Evolutionary conservation across 2,797 vertebrate genomes (phyloP).

Genomic region (Anguilla megastoma): DNA sequence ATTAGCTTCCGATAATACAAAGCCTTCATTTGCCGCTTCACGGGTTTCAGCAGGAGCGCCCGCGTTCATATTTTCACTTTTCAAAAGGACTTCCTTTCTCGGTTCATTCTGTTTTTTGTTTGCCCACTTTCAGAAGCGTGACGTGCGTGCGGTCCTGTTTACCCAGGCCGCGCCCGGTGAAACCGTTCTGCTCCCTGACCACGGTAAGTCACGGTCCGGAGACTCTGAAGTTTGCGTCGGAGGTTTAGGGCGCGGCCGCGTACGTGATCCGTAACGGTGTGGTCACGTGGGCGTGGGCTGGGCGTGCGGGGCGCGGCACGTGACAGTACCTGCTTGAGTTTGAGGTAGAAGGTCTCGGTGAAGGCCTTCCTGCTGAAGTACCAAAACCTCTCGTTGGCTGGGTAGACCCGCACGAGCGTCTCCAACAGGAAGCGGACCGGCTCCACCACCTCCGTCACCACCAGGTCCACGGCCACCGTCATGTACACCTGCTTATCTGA

Average conservation of each 20-base stretch:
- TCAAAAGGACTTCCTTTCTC: conserved; percentile 46
- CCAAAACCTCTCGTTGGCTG: conserved; percentile 95
- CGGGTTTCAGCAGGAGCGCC: conserved; percentile 56
- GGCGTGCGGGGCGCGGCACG: neutral
- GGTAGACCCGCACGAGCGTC: conserved; percentile 87
- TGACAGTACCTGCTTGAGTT: conserved; percentile 70
- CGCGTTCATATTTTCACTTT: conserved; percentile 51
- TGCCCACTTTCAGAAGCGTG: neutral
- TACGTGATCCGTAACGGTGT: neutral
- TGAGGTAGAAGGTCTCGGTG: conserved; percentile 93
- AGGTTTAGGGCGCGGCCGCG: neutral
- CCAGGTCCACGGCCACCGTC: conserved; percentile 95
- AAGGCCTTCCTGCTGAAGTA: conserved; percentile 97
- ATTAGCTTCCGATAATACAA: conserved; percentile 73
- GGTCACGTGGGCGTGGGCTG: neutral
- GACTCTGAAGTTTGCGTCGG: neutral
- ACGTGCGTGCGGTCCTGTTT: neutral
- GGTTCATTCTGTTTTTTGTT: neutral
- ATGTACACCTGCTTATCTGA: conserved; percentile 92
- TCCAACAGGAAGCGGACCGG: conserved; percentile 93
- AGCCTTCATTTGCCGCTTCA: conserved; percentile 66
- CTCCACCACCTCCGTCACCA: conserved; percentile 92
- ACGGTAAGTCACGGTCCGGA: neutral
- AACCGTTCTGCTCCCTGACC: neutral
- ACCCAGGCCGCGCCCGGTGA: neutral